These are phyloP conservation scores for Drosophila silvestris DNA, from an alignment of 2,888 invertebrate genomes.

Conservation along the genomic window DNA sequence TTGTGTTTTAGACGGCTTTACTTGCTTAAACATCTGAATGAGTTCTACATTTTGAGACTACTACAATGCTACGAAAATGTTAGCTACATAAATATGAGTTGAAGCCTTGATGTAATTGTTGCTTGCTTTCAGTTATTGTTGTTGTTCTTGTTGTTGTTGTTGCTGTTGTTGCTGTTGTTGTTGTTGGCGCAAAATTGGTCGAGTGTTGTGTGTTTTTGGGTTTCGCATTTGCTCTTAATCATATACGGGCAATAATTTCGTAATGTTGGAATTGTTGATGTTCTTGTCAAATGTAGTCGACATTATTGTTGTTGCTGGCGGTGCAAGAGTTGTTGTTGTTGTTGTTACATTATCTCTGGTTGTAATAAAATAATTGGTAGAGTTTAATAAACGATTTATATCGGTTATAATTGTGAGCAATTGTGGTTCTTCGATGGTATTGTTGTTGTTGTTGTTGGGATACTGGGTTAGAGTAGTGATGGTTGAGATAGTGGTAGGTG, in stretches of 20 bases:
- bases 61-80: slow-evolving; percentile 1
- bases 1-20: not conserved
- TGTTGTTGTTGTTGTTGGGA: slow-evolving; percentile 46
- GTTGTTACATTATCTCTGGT: slow-evolving; percentile 83
- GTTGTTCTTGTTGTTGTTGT: slow-evolving; percentile 11
- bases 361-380: slow-evolving; percentile 85
- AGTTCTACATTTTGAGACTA: not conserved
- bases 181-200: slow-evolving; percentile 1
- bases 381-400: slow-evolving; percentile 85
- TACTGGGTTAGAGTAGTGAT: slow-evolving; percentile 47
- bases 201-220: slow-evolving; percentile 7
- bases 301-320: slow-evolving; percentile 51
- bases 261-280: slow-evolving; percentile 69
- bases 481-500: slow-evolving; percentile 39
- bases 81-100: slow-evolving; percentile 10
- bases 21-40: not conserved
- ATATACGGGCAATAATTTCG: slow-evolving; percentile 80
- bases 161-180: slow-evolving; percentile 16
- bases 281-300: slow-evolving; percentile 61
- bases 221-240: slow-evolving; percentile 51
- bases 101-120: slow-evolving; percentile 22
- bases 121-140: slow-evolving; percentile 6
- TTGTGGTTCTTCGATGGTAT: slow-evolving; percentile 82
- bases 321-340: slow-evolving; percentile 53
- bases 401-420: slow-evolving; percentile 82